These are phyloP conservation scores for Calliopum simillimum DNA, from an alignment of 2,888 invertebrate genomes.

Conservation along the genomic window DNA sequence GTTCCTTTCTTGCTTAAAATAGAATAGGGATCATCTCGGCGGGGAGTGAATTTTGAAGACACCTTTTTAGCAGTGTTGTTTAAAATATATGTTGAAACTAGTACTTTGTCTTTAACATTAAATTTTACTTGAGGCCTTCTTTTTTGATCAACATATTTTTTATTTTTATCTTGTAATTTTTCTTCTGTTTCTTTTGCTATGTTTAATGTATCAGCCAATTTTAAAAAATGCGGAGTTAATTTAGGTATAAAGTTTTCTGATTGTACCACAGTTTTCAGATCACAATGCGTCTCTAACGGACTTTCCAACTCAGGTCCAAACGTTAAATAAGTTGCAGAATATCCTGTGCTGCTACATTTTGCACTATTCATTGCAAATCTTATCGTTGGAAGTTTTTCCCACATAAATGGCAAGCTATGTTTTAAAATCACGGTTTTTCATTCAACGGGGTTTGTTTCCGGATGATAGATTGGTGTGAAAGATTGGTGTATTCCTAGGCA, in stretches of 20 bases:
- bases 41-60: constrained; percentile 43
- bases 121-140: neutral
- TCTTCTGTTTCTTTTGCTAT: constrained; percentile 36
- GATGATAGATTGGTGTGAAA: constrained; percentile 43
- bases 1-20: no score
- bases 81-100: no score
- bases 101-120: constrained; percentile 22
- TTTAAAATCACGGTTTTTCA: constrained; percentile 40
- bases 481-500: constrained; percentile 41
- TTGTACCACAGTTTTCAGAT: constrained; percentile 48
- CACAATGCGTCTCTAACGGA: constrained; percentile 49
- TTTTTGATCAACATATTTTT: constrained; percentile 16
- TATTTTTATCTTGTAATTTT: constrained; percentile 51
- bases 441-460: constrained; percentile 44
- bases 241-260: constrained; percentile 42
- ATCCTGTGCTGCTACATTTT: constrained; percentile 49
- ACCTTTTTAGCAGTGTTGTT: constrained; percentile 27
- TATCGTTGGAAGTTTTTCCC: constrained; percentile 50
- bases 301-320: constrained; percentile 57
- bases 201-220: constrained; percentile 16
- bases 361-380: constrained; percentile 62
- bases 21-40: constrained; percentile 22
- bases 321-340: constrained; percentile 56
- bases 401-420: constrained; percentile 23
- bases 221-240: neutral